phyloP scores from a whole-genome alignment of 2,888 invertebrate species.

The Falcaria lacertinaria region DNA sequence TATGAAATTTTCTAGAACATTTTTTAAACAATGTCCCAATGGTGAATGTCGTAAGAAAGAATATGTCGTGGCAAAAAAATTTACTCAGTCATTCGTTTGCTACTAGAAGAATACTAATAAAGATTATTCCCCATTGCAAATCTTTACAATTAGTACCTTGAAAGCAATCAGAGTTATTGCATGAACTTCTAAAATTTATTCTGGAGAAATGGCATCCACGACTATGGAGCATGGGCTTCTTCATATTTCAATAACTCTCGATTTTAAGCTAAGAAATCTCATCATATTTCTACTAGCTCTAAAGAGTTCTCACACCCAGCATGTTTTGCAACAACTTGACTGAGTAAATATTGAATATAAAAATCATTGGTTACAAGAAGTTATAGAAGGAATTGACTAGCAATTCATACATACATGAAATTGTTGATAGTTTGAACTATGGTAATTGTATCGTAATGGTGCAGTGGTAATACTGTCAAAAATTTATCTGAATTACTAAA shows the following conservation, averaged over 20 bases:
- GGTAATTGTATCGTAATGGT: conserved; percentile 23
- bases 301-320: conserved; percentile 32
- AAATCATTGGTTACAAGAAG: conserved; percentile 24
- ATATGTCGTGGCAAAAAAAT: conserved; percentile 16
- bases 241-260: conserved; percentile 19
- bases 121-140: conserved; percentile 34
- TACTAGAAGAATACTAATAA: conserved; percentile 26
- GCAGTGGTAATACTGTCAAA: conserved; percentile 32
- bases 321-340: conserved; percentile 17
- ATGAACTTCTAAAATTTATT: conserved; percentile 9
- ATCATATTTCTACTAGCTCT: conserved; percentile 27
- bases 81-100: conserved; percentile 15
- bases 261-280: conserved; percentile 24
- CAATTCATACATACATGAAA: conserved; percentile 21
- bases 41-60: conserved; percentile 41
- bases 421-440: conserved; percentile 23
- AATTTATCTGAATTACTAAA: not conserved
- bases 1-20: conserved; percentile 23
- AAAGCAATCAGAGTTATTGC: conserved; percentile 32
- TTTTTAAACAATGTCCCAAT: conserved; percentile 56
- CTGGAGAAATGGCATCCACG: no score
- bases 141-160: conserved; percentile 44
- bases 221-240: conserved; percentile 8
- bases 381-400: conserved; percentile 48
- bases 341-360: conserved; percentile 17